Evolutionary conservation across 2,888 invertebrate species (phyloP).

Genomic region (Drosophila sordidula): DNA sequence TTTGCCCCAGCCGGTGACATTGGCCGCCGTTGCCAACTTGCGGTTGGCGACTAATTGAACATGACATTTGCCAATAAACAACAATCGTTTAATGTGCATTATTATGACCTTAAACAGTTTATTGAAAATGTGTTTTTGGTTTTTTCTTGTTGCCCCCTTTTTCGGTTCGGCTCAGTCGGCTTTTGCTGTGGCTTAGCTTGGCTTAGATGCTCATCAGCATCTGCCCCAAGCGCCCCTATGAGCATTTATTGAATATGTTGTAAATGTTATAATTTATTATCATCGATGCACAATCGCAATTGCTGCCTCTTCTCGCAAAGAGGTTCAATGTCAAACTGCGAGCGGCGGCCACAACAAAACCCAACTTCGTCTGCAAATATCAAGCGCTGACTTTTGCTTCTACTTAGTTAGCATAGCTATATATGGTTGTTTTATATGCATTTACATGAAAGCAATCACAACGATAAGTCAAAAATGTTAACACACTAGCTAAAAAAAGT

Average conservation of each 20-base stretch:
- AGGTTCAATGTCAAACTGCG: constrained; percentile 64
- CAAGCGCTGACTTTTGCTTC: constrained; percentile 37
- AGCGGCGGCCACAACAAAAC: constrained; percentile 31
- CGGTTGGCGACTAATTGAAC: constrained; percentile 66
- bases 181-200: background rate
- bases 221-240: constrained; percentile 14
- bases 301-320: constrained; percentile 36
- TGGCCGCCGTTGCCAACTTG: constrained; percentile 43
- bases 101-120: constrained; percentile 61
- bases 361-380: constrained; percentile 42
- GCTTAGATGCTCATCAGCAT: constrained; percentile 2
- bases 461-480: background rate
- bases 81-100: constrained; percentile 72
- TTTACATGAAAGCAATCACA: constrained; percentile 10
- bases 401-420: constrained; percentile 2
- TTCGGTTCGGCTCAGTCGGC: constrained; percentile 1
- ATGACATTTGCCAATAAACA: constrained; percentile 77
- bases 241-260: constrained; percentile 10
- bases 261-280: constrained; percentile 22
- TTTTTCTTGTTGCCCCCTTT: background rate
- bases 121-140: constrained; percentile 10
- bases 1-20: constrained; percentile 38
- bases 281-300: constrained; percentile 20
- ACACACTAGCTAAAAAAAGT: too few species aligned
- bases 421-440: background rate